phyloP scores from a whole-genome alignment of 2,113 vertebrate genomes.

The Thryonomys swinderianus region DNA sequence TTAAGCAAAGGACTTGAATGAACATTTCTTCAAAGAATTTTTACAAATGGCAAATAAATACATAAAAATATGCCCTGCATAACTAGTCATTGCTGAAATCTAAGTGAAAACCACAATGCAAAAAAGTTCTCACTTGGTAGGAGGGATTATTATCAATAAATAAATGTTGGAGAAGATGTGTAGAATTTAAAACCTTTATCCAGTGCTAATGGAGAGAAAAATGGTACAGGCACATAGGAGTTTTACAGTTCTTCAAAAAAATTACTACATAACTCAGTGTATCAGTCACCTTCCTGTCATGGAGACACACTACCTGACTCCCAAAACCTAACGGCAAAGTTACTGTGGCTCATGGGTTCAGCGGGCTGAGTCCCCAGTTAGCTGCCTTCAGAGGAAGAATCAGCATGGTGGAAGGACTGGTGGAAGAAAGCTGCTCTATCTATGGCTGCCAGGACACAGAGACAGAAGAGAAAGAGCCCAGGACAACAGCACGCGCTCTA shows the following conservation, averaged over 20 bases:
- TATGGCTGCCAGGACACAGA: neutral
- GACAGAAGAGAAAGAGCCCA: neutral
- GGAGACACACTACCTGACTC: neutral
- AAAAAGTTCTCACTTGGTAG: neutral
- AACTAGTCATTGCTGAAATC: constrained; percentile 1
- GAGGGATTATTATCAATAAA: neutral
- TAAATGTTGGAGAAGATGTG: neutral
- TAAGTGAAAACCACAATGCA: constrained; percentile 3
- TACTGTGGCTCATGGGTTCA: neutral
- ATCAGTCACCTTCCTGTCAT: neutral
- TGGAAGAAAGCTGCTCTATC: neutral
- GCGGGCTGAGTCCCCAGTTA: neutral
- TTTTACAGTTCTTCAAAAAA: neutral
- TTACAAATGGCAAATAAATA: neutral
- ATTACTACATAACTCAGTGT: neutral
- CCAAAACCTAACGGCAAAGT: neutral
- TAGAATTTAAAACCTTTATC: neutral
- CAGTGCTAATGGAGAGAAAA: neutral
- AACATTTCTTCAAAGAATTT: neutral
- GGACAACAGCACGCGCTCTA: neutral
- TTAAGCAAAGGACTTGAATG: neutral
- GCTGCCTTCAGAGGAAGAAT: neutral
- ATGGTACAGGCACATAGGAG: neutral
- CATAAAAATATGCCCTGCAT: neutral
- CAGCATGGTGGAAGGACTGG: neutral